Evolutionary conservation across 2,113 vertebrate species (phyloP).

Genomic region (Butastur rufipennis): DNA sequence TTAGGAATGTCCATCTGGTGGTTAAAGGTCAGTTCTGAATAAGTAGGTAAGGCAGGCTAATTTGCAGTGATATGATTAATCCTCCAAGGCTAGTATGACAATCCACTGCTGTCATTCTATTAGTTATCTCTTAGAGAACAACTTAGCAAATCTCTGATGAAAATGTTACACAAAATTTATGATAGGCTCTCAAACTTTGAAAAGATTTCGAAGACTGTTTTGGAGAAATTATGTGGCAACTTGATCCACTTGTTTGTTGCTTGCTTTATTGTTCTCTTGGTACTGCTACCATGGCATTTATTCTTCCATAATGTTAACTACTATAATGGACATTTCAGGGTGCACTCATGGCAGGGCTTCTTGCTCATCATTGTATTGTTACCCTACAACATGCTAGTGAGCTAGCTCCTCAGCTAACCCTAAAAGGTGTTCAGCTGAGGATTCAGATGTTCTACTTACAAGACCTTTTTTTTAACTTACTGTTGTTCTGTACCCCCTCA

Average conservation of each 20-base stretch:
- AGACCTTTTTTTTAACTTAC: neutral
- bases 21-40: conserved; percentile 9
- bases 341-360: neutral
- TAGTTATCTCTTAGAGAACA: neutral
- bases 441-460: neutral
- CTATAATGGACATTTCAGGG: neutral
- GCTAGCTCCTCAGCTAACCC: neutral
- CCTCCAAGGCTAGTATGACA: neutral
- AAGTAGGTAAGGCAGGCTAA: neutral
- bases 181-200: neutral
- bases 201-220: neutral
- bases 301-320: neutral
- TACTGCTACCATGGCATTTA: neutral
- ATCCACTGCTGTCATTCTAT: neutral
- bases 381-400: neutral
- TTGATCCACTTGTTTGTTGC: neutral
- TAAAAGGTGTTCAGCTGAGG: neutral
- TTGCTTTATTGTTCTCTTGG: neutral
- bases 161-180: neutral
- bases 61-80: neutral
- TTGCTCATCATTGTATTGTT: neutral
- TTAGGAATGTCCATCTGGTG: neutral
- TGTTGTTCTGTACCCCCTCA: neutral
- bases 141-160: neutral
- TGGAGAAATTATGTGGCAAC: neutral